phyloP scores from a whole-genome alignment of 1,140 invertebrate species.

The Drosophila orosa region DNA sequence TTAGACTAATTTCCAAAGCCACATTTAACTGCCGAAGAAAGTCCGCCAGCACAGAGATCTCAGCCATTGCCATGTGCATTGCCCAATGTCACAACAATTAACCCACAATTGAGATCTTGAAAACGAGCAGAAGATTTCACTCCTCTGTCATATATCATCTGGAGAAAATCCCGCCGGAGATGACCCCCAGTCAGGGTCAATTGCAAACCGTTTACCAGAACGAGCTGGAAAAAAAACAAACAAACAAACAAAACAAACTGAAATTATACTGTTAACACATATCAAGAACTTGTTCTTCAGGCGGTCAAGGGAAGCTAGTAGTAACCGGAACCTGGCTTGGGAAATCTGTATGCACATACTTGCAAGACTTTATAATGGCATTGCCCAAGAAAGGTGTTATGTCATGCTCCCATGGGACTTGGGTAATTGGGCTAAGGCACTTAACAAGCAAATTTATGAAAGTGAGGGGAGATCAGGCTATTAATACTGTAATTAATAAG shows the following conservation, averaged over 20 bases:
- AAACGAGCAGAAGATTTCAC: constrained; percentile 69
- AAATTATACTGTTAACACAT: constrained; percentile 38
- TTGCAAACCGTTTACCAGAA: constrained; percentile 38
- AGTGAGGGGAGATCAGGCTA: constrained; percentile 8
- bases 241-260: constrained; percentile 18
- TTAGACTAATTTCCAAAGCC: constrained; percentile 49
- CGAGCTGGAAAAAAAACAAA: constrained; percentile 7
- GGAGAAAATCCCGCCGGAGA: constrained; percentile 62
- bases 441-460: constrained; percentile 3
- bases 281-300: constrained; percentile 50
- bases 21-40: constrained; percentile 65
- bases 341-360: constrained; percentile 32
- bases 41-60: constrained; percentile 32
- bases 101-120: constrained; percentile 74
- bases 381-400: constrained; percentile 38
- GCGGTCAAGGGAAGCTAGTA: constrained; percentile 11
- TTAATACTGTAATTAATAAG: constrained; percentile 5
- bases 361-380: constrained; percentile 35
- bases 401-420: constrained; percentile 41
- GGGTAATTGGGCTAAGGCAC: constrained; percentile 1
- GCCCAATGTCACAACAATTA: constrained; percentile 77
- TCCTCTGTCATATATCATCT: constrained; percentile 52
- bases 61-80: constrained; percentile 46
- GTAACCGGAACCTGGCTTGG: constrained; percentile 49
- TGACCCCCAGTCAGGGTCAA: constrained; percentile 58